Evolutionary conservation across 2,888 invertebrate species (phyloP).

Genomic region (Psylliodes chrysocephalus): DNA sequence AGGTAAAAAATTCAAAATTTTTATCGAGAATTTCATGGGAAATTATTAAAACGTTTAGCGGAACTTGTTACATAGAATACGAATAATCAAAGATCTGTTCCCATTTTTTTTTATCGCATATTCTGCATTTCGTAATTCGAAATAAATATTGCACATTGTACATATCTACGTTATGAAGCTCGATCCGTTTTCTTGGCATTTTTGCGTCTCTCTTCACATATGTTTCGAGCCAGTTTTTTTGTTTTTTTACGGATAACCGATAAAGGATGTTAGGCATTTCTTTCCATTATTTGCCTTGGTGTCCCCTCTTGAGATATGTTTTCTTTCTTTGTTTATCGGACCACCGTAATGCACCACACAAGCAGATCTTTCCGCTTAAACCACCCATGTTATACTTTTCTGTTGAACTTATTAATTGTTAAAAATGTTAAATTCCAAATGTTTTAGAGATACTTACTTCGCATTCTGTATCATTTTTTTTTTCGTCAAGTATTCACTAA

Average conservation of each 20-base stretch:
- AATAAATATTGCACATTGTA: slow-evolving; percentile 21
- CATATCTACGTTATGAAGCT: slow-evolving; percentile 22
- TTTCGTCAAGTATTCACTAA: too few species aligned
- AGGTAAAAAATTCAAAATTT: neutral
- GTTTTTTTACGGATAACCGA: slow-evolving; percentile 33
- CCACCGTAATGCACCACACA: slow-evolving; percentile 37
- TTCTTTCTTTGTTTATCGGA: slow-evolving; percentile 28
- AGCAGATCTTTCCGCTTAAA: slow-evolving; percentile 28
- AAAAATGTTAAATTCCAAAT: slow-evolving; percentile 29
- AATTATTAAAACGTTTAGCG: neutral
- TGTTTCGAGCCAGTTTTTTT: slow-evolving; percentile 26
- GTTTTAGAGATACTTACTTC: slow-evolving; percentile 11
- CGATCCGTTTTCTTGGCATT: slow-evolving; percentile 23
- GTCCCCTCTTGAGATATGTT: slow-evolving; percentile 28
- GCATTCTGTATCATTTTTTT: slow-evolving; percentile 16
- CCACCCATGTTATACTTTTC: slow-evolving; percentile 41
- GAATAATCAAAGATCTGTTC: neutral
- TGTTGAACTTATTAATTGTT: slow-evolving; percentile 40
- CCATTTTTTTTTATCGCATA: slow-evolving; percentile 1
- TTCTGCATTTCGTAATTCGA: neutral
- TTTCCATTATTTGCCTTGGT: slow-evolving; percentile 34
- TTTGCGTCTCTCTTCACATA: neutral
- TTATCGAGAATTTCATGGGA: neutral
- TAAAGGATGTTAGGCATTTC: slow-evolving; percentile 36
- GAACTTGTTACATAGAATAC: slow-evolving; percentile 8